phyloP scores from a whole-genome alignment of 2,113 vertebrate genomes.

The Arvicanthis niloticus region DNA sequence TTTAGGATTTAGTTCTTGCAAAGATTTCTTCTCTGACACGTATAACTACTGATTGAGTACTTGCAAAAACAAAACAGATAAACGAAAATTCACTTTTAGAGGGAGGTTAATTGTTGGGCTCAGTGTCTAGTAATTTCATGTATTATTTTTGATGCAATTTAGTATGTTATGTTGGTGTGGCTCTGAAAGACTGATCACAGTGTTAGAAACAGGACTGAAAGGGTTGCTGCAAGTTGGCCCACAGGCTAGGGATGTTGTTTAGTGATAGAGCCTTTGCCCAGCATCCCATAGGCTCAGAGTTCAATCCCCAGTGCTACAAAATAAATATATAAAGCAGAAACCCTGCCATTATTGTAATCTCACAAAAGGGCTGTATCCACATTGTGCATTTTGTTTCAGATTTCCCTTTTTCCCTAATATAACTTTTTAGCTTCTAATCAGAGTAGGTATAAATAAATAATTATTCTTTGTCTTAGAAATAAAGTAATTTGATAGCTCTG shows the following conservation, averaged over 20 bases:
- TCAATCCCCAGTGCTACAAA: background rate
- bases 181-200: conserved; percentile 23
- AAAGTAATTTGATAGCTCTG: conserved; percentile 56
- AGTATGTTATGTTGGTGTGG: background rate
- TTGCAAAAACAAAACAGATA: background rate
- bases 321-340: background rate
- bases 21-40: background rate
- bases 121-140: background rate
- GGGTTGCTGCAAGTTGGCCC: background rate
- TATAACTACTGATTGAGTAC: background rate
- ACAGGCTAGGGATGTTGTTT: background rate
- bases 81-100: background rate
- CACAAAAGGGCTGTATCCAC: background rate
- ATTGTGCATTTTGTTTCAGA: background rate
- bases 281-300: background rate
- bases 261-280: background rate
- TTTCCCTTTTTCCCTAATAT: conserved; percentile 45
- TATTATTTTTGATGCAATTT: conserved; percentile 15
- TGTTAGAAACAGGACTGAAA: background rate
- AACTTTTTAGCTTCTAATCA: conserved; percentile 50
- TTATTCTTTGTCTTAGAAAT: conserved; percentile 50
- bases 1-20: background rate
- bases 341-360: background rate
- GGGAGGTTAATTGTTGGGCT: background rate
- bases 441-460: conserved; percentile 69